Evolutionary conservation across 2,888 invertebrate genomes (phyloP).

Genomic region (Oeneis ivallda): DNA sequence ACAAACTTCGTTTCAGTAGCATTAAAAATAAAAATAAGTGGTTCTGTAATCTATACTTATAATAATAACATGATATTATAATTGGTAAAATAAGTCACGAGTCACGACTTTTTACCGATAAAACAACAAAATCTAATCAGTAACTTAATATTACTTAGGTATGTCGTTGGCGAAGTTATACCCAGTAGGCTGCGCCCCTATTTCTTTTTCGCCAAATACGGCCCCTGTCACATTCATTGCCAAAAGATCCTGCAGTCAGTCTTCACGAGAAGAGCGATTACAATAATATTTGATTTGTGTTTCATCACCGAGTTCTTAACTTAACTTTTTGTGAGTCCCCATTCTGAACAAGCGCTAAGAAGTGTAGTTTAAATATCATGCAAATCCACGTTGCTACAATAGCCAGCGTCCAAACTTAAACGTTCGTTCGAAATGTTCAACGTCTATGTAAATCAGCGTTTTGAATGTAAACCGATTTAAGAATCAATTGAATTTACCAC

Average conservation of each 20-base stretch:
- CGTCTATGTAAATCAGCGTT: background rate
- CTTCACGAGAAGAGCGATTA: background rate
- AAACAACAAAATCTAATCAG: slow-evolving; percentile 30
- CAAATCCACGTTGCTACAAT: too few species aligned
- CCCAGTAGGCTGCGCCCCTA: slow-evolving; percentile 26
- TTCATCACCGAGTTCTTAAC: too few species aligned
- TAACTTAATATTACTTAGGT: slow-evolving; percentile 14
- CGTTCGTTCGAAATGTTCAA: background rate
- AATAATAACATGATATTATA: background rate
- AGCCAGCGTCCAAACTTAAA: background rate
- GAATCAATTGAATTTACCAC: too few species aligned
- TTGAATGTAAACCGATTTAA: too few species aligned
- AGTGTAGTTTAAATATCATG: too few species aligned
- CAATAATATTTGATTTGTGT: slow-evolving; percentile 4
- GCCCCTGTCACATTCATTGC: slow-evolving; percentile 30
- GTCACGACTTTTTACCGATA: slow-evolving; percentile 4
- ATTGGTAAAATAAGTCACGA: background rate
- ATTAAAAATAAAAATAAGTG: too few species aligned
- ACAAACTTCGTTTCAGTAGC: too few species aligned
- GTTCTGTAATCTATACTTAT: too few species aligned
- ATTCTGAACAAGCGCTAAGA: too few species aligned
- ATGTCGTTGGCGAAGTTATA: slow-evolving; percentile 30
- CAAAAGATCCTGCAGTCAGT: slow-evolving; percentile 11
- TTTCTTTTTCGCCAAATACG: slow-evolving; percentile 28
- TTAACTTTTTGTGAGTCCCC: too few species aligned